Base-by-base conservation (phyloP, 2,797 vertebrate species). In the Orientallactaga sibirica region DNA sequence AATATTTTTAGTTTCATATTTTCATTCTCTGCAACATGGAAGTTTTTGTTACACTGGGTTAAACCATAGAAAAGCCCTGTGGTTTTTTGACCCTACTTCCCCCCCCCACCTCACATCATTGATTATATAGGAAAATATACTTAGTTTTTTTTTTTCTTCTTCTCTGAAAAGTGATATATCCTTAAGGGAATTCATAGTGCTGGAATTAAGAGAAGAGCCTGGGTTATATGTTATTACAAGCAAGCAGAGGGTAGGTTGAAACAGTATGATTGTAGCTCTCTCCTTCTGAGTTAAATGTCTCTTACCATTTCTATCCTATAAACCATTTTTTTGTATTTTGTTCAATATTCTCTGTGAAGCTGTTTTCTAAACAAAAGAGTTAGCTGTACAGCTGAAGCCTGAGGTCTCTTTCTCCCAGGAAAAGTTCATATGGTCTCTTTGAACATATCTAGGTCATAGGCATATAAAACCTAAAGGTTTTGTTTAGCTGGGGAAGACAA, bases 111-210 rank as follows among this genome's bases (percentile, higher is more conserved):
- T 70, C 66, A 48, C 77, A 3, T 85, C 97, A 92, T 41, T 91
- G 41, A 14, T 86, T 68, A 2, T 90, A 68, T 37, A 96, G 93
- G 67, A 76, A 96, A 83, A 93, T 90, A 81, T 95, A 83, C 88
- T 91, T 96, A 92, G 81, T 48, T 48, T 16, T 58, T 89, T 95
- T 94, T 94, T 93, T 87, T 96, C 92, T 93, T 33, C 86, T 88
- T 83, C 88, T 74, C 88, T 24, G 92, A 94, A 97, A 96, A 93
- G 81, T 86, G 97, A 94, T 96, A 96, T 93, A 97, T 97, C 94
- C 96, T 97, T 95, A 71, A 96, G 88, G 91, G 97, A 96, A 93
- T 95, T 97, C 96, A 89, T 73, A 97, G 79, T 29, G 66, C 80
- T 88, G 2, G 88, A 91, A 74, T 97, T 80, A 96, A 93, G 73